Conservation (phyloP, 2,113 vertebrate species). For the Acanthisitta chloris region DNA sequence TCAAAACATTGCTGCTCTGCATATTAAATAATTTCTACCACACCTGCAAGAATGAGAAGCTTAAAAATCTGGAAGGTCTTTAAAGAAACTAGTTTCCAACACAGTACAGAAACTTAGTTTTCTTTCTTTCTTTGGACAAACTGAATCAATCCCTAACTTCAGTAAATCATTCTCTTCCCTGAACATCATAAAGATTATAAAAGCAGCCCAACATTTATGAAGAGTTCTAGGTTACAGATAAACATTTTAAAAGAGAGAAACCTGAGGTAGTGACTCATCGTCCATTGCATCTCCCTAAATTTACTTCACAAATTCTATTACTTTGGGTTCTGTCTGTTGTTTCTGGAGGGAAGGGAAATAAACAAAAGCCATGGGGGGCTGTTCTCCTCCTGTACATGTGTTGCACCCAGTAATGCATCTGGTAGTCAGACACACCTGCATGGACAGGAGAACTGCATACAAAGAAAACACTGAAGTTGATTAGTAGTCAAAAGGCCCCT, state of each 20-base stretch:
- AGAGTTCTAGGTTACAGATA: neutral
- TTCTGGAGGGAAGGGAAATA: neutral
- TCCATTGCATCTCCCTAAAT: neutral
- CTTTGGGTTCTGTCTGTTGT: neutral
- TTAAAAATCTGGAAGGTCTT: neutral
- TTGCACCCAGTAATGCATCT: neutral
- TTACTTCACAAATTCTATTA: constrained; percentile 14
- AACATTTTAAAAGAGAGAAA: neutral
- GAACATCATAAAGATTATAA: neutral
- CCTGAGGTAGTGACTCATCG: neutral
- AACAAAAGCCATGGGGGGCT: neutral
- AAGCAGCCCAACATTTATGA: neutral
- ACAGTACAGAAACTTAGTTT: neutral
- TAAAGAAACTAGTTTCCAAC: neutral
- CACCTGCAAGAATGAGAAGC: neutral
- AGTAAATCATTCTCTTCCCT: neutral
- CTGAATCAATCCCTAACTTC: neutral
- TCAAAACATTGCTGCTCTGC: neutral
- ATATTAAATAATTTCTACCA: neutral
- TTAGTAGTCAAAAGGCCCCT: neutral
- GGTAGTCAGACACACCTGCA: neutral
- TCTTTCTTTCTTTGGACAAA: neutral
- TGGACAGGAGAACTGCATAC: rapidly evolving
- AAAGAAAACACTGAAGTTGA: neutral
- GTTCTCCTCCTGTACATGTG: neutral